Percentiles rank a stretch among this genome's conserved stretches.
Evolutionary conservation across 2,113 vertebrate genomes (phyloP).

Genomic region (Zosterops lateralis): DNA sequence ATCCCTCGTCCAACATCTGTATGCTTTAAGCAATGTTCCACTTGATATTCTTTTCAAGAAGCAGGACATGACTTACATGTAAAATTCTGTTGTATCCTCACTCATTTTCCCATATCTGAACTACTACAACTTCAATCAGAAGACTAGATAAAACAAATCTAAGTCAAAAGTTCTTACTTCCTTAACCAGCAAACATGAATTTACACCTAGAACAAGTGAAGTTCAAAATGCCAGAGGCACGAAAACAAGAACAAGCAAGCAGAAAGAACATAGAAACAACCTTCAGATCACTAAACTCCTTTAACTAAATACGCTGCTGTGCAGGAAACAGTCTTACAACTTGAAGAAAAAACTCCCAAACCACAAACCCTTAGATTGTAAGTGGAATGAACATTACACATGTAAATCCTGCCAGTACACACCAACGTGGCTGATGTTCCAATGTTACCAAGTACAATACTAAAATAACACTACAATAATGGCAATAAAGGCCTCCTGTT

Average conservation of each 20-base stretch:
- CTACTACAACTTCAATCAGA: neutral
- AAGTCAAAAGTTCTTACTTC: neutral
- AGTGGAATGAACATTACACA: neutral
- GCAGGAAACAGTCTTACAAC: neutral
- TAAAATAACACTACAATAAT: neutral
- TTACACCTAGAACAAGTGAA: neutral
- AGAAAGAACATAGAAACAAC: neutral
- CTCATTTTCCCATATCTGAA: neutral
- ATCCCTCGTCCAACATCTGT: neutral
- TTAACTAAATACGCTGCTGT: neutral
- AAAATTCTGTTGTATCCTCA: neutral
- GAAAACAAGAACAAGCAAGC: neutral
- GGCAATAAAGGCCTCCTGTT: neutral
- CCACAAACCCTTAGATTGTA: neutral
- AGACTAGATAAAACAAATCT: neutral
- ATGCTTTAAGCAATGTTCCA: neutral
- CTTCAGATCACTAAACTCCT: neutral
- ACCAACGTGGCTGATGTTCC: neutral
- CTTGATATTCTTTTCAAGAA: neutral
- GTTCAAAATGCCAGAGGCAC: neutral
- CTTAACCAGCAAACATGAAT: neutral
- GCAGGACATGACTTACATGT: neutral
- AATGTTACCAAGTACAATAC: fast-evolving
- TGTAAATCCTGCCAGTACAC: neutral
- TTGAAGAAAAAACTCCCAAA: neutral